Conservation (phyloP, 2,888 invertebrate genomes). For the Cephonodes hylas region DNA sequence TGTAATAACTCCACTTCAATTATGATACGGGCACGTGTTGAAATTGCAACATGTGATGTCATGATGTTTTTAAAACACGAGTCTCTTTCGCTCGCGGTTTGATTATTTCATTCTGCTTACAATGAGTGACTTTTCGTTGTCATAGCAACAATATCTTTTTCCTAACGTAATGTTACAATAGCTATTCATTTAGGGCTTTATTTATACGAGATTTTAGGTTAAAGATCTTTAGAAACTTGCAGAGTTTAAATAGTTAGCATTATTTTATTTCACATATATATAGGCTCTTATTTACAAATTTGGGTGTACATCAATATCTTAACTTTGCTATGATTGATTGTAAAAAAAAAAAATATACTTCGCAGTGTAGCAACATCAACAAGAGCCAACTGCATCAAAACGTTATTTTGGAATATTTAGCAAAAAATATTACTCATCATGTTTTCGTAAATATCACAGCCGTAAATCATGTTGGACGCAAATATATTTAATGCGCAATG, state of each 20-base stretch:
- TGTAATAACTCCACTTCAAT: neutral
- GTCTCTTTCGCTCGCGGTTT: neutral
- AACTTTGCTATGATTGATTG: too few species aligned
- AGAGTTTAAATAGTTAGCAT: too few species aligned
- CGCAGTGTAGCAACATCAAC: too few species aligned
- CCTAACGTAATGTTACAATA: neutral
- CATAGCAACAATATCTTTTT: neutral
- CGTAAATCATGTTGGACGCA: neutral
- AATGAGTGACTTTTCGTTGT: neutral
- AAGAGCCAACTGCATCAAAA: too few species aligned
- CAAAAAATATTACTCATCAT: neutral
- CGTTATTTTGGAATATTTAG: neutral
- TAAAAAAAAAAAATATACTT: too few species aligned
- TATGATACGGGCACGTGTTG: conserved; percentile 13
- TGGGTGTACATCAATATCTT: too few species aligned
- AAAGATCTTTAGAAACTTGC: too few species aligned
- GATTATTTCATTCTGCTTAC: neutral
- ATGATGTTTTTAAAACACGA: neutral
- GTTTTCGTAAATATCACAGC: neutral
- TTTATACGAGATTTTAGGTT: too few species aligned
- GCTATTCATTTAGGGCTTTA: too few species aligned
- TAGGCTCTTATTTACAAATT: too few species aligned
- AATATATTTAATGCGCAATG: neutral
- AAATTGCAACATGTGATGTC: conserved; percentile 6
- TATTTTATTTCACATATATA: too few species aligned